Base-by-base conservation (phyloP, 2,113 vertebrate species). In the Atractosteus spatula region DNA sequence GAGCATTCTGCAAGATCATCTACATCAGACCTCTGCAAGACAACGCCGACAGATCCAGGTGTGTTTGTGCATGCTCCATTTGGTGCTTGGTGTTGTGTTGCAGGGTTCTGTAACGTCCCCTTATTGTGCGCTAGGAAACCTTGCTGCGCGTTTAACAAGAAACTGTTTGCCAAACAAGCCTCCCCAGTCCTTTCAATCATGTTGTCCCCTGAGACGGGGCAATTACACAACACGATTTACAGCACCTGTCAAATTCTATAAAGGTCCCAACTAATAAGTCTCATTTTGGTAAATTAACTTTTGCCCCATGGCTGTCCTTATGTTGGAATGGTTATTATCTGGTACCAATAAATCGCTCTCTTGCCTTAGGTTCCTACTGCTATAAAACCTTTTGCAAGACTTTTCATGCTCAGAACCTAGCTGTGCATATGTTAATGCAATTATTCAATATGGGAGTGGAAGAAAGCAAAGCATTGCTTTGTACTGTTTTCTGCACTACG, bases 221-320 rank as follows among this genome's bases (percentile, higher is more conserved):
- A 17, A 54, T 67, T 16, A 17, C 0, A 2, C 56, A 59, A 8
- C 3, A 47, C 47, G 66, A 67, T 54, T 51, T 51, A 67, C 42
- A 47, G 41, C 41, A 41, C 64, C 56, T 59, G 56, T n/a, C 56
- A 59, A 59, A n/a, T n/a, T 12, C 3, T 13, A 59, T 59, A 54
- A n/a, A 16, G 45, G 14, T 16, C 13, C 3, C 41, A 14, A 16
- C 41, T 54, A 67, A 67, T 67, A 51, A 67, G 44, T 17, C 66
- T 54, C n/a, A 67, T 67, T 67, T 67, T 29, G 45, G 66, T 16
- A 16, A 67, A 54, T 51, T 11, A 67, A 17, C 66, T 67, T 54
- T 67, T 13, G 14, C 66, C 66, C 66, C 45, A 3, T 67, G 45
- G 66, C 44, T 11, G 7, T 43, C 14, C 45, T 67, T 5, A 54